phyloP scores from a whole-genome alignment of 2,888 invertebrate genomes.

The Mythimna pallens region DNA sequence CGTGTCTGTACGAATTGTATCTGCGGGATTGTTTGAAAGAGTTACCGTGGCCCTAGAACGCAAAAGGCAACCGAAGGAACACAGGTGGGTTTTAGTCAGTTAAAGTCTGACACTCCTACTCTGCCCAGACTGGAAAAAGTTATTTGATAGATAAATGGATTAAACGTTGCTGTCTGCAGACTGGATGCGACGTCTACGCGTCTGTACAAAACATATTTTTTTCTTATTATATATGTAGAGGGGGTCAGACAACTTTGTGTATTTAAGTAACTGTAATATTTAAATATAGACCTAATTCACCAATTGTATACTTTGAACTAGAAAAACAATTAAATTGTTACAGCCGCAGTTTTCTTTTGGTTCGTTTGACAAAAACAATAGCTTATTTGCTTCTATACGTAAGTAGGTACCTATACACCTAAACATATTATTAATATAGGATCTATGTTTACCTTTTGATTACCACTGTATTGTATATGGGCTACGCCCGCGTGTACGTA shows the following conservation, averaged over 20 bases:
- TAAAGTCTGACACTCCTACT: too few species aligned
- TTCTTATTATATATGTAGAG: not conserved
- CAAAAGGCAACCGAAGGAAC: too few species aligned
- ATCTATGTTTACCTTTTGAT: not conserved
- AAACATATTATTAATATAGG: not conserved
- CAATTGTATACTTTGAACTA: slow-evolving; percentile 7
- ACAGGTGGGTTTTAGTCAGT: too few species aligned
- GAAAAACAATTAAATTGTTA: slow-evolving; percentile 23
- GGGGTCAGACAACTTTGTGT: not conserved
- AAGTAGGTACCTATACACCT: too few species aligned
- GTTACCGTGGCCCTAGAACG: too few species aligned
- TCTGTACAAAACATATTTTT: slow-evolving; percentile 1
- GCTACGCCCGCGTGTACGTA: too few species aligned
- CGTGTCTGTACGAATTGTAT: not conserved
- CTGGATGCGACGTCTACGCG: slow-evolving; percentile 9
- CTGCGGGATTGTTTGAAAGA: too few species aligned
- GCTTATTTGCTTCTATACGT: not conserved
- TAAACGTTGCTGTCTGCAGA: not conserved
- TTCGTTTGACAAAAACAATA: slow-evolving; percentile 26
- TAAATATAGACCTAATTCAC: slow-evolving; percentile 9
- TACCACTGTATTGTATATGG: not conserved
- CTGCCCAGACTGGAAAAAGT: too few species aligned
- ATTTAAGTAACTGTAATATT: slow-evolving; percentile 11
- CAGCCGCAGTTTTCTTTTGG: not conserved
- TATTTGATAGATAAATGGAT: too few species aligned